A percentile compares a stretch with the other conserved stretches of the same genome.
These are phyloP conservation scores for Galerucella pusilla DNA, from an alignment of 2,888 invertebrate genomes.

Conservation along the genomic window DNA sequence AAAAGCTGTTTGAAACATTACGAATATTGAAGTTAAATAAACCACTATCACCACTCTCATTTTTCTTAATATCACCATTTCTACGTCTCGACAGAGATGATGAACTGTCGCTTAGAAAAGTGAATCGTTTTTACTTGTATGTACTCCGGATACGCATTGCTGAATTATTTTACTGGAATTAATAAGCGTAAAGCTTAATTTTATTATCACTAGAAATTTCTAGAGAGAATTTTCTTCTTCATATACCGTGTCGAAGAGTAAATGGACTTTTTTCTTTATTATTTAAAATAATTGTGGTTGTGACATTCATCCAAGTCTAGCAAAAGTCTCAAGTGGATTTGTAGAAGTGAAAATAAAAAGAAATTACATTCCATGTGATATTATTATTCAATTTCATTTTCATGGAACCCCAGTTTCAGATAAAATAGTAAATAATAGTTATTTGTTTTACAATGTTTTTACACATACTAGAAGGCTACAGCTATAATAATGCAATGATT, in stretches of 20 bases:
- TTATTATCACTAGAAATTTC: constrained; percentile 18
- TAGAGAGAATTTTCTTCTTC: constrained; percentile 9
- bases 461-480: no score
- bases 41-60: constrained; percentile 26
- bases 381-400: no score
- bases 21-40: constrained; percentile 23
- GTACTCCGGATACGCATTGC: constrained; percentile 57
- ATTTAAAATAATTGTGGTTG: not conserved
- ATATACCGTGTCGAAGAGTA: constrained; percentile 6
- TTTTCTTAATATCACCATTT: constrained; percentile 17
- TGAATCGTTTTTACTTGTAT: constrained; percentile 47
- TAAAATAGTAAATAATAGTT: no score
- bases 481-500: no score
- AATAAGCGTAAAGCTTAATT: constrained; percentile 12
- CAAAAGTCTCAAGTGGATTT: not conserved
- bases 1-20: constrained; percentile 9
- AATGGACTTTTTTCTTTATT: not conserved
- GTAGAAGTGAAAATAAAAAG: no score
- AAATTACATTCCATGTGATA: no score
- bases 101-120: constrained; percentile 21
- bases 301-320: not conserved
- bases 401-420: no score
- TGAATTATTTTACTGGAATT: constrained; percentile 31
- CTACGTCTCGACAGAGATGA: constrained; percentile 23
- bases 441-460: no score